Conservation (phyloP, 2,113 vertebrate genomes). For the Orycteropus afer region DNA sequence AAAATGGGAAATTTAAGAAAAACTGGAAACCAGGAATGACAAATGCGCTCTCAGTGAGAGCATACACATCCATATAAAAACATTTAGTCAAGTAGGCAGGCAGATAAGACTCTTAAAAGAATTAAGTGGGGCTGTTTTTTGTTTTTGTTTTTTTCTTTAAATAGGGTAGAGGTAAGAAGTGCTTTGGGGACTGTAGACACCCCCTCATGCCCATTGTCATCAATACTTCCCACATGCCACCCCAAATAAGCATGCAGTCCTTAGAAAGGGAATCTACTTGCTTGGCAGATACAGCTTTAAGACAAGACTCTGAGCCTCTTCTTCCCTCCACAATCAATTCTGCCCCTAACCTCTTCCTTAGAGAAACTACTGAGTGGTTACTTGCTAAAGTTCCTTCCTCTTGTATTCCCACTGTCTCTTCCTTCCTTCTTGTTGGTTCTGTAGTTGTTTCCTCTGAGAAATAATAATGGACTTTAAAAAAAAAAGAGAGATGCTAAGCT, state of each 20-base stretch:
- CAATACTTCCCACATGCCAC: neutral
- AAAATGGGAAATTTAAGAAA: conserved; percentile 13
- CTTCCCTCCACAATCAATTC: neutral
- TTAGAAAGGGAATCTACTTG: neutral
- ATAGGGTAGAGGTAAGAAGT: neutral
- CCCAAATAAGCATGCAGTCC: neutral
- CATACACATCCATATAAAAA: neutral
- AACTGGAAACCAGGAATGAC: neutral
- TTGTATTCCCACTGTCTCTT: neutral
- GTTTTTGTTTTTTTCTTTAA: neutral
- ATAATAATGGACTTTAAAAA: neutral
- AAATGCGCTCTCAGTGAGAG: neutral
- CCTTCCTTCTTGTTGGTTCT: neutral
- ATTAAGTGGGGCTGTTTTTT: neutral
- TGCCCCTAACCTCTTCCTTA: neutral
- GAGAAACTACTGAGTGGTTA: neutral
- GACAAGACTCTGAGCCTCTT: neutral
- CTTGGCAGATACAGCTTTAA: neutral
- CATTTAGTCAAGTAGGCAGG: neutral
- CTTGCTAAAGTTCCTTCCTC: neutral
- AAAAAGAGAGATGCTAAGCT: neutral
- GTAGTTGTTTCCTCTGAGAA: conserved; percentile 5
- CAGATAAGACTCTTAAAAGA: neutral
- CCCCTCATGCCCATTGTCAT: neutral
- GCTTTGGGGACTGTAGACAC: neutral